Percentiles rank a stretch among this genome's conserved stretches.
phyloP scores from a whole-genome alignment of 2,888 invertebrate genomes.

The Noctua comes region DNA sequence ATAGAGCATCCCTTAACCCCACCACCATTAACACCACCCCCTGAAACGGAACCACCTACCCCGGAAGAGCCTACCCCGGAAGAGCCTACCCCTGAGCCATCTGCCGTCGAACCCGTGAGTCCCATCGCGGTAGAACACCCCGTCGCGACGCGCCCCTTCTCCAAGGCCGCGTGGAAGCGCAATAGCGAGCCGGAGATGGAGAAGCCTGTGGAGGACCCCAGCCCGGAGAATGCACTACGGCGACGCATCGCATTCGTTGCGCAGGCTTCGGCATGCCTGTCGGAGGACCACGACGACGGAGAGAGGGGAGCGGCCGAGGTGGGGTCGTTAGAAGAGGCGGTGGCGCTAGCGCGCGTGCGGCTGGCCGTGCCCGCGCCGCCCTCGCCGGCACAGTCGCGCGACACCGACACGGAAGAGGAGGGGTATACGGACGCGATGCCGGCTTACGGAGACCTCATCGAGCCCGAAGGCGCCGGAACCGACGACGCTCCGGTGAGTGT shows the following conservation, averaged over 20 bases:
- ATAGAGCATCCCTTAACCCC: slow-evolving; percentile 52
- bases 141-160: slow-evolving; percentile 89
- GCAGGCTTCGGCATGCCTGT: slow-evolving; percentile 87
- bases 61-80: slow-evolving; percentile 44
- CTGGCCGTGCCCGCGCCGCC: slow-evolving; percentile 81
- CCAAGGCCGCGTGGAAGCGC: slow-evolving; percentile 89
- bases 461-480: slow-evolving; percentile 80
- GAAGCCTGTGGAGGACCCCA: slow-evolving; percentile 85
- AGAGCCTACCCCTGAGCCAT: slow-evolving; percentile 46
- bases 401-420: slow-evolving; percentile 87
- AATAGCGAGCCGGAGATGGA: slow-evolving; percentile 83
- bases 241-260: slow-evolving; percentile 90
- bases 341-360: slow-evolving; percentile 88
- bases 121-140: slow-evolving; percentile 86
- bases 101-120: slow-evolving; percentile 52
- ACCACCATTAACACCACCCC: slow-evolving; percentile 32
- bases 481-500: slow-evolving; percentile 82
- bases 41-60: slow-evolving; percentile 60
- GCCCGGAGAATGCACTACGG: slow-evolving; percentile 84
- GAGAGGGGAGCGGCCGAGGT: slow-evolving; percentile 82
- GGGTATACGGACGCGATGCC: slow-evolving; percentile 87
- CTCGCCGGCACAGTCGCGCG: slow-evolving; percentile 83
- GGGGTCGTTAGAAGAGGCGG: slow-evolving; percentile 90
- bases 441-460: slow-evolving; percentile 89
- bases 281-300: slow-evolving; percentile 89